These are phyloP conservation scores for Piscicola geometra DNA, from an alignment of 2,888 invertebrate genomes.

Conservation along the genomic window DNA sequence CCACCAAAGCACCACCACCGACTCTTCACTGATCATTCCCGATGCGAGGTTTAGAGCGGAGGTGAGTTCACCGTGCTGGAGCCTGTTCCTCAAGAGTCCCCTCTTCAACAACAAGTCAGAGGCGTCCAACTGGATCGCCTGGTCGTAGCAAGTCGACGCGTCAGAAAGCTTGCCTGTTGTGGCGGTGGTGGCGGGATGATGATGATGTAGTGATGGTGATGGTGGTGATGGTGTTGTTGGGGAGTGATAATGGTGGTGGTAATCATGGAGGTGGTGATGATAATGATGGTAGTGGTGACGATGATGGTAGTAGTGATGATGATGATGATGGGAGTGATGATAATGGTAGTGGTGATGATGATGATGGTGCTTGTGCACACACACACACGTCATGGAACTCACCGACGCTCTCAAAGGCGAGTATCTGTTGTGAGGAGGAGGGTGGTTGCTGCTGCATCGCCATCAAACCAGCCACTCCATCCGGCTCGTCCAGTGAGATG, in stretches of 20 bases:
- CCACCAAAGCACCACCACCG: constrained; percentile 24
- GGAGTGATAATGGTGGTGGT: too few relatives aligned
- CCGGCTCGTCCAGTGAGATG: constrained; percentile 79
- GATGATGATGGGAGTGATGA: too few relatives aligned
- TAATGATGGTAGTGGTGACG: too few relatives aligned
- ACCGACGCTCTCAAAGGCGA: constrained; percentile 78
- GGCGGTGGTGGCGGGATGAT: not conserved
- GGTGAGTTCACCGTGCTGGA: constrained; percentile 84
- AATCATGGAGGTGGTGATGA: too few relatives aligned
- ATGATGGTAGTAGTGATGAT: too few relatives aligned
- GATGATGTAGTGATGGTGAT: too few relatives aligned
- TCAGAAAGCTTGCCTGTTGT: constrained; percentile 59
- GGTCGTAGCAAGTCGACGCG: constrained; percentile 81
- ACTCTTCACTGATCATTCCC: constrained; percentile 59
- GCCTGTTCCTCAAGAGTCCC: constrained; percentile 79
- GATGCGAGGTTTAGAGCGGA: constrained; percentile 61
- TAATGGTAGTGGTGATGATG: not conserved
- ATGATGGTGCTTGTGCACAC: not conserved
- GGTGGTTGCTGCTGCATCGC: constrained; percentile 72
- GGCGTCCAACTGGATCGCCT: constrained; percentile 64
- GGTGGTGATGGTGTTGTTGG: too few relatives aligned
- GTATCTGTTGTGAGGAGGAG: constrained; percentile 73
- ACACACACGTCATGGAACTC: too few relatives aligned
- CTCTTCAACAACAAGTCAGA: constrained; percentile 55
- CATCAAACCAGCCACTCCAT: constrained; percentile 75